A percentile compares a stretch with the other conserved stretches of the same genome.
phyloP scores from a whole-genome alignment of 2,113 vertebrate genomes.

The Neopipo cinnamomea region DNA sequence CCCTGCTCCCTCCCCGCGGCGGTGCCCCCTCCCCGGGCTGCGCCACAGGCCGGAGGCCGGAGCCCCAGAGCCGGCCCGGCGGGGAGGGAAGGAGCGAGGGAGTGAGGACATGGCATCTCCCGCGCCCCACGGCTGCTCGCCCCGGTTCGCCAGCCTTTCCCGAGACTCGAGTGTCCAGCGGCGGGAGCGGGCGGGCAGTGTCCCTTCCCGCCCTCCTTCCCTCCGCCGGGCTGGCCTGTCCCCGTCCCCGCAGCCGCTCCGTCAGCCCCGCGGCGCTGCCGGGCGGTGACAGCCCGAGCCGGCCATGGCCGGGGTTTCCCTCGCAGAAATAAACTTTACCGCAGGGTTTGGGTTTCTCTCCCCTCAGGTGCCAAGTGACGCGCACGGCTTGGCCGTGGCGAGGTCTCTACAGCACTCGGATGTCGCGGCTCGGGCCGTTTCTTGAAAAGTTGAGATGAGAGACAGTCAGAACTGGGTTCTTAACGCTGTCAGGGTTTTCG shows the following conservation, averaged over 20 bases:
- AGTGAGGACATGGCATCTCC: background rate
- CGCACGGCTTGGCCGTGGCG: rapidly evolving
- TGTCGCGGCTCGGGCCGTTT: background rate
- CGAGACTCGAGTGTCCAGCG: background rate
- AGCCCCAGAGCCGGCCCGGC: background rate
- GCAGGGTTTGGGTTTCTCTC: background rate
- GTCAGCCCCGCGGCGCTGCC: background rate
- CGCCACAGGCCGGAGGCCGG: background rate
- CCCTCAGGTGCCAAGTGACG: background rate
- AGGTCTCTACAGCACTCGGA: rapidly evolving
- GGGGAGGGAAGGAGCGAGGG: background rate
- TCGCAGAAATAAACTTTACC: background rate
- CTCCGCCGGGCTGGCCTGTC: background rate
- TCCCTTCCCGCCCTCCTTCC: background rate
- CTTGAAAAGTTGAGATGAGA: background rate
- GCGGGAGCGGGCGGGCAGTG: background rate
- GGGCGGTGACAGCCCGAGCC: background rate
- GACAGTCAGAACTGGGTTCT: background rate
- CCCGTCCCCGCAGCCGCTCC: background rate
- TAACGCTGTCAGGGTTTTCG: background rate
- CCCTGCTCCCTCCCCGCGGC: background rate
- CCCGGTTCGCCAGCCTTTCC: background rate
- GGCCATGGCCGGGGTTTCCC: background rate
- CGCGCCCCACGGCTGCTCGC: background rate
- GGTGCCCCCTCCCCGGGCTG: background rate